phyloP scores from a whole-genome alignment of 1,140 invertebrate species.

The Batillaria attramentaria region DNA sequence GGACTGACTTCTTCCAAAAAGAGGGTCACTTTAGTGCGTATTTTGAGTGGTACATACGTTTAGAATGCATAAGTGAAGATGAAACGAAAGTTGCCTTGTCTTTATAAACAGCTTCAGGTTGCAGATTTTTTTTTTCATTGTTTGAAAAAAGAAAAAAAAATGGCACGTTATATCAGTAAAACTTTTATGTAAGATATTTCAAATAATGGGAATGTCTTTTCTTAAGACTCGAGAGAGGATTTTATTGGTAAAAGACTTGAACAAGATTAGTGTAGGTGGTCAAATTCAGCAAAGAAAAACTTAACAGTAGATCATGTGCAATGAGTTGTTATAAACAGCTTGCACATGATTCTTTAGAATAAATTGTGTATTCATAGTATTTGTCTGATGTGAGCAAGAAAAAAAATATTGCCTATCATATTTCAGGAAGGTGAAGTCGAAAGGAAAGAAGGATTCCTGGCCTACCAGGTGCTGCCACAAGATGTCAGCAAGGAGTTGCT shows the following conservation, averaged over 20 bases:
- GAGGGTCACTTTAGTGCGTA: background rate
- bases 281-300: background rate
- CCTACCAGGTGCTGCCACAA: constrained; percentile 60
- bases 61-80: too few species aligned
- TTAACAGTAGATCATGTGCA: background rate
- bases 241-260: background rate
- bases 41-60: too few species aligned
- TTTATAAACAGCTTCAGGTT: too few species aligned
- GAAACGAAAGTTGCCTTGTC: too few species aligned
- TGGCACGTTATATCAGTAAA: too few species aligned
- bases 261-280: background rate
- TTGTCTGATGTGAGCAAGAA: too few species aligned
- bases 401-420: constrained; percentile 16
- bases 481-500: constrained; percentile 59
- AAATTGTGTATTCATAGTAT: background rate
- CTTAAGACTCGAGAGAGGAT: too few species aligned
- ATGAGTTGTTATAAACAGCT: background rate
- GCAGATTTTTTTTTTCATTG: too few species aligned
- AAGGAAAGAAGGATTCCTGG: constrained; percentile 52
- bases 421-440: constrained; percentile 59
- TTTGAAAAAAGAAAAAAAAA: too few species aligned
- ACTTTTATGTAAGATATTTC: too few species aligned
- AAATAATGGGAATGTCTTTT: too few species aligned
- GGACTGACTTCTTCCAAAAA: background rate
- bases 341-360: background rate